A percentile compares a stretch with the other conserved stretches of the same genome.
Conservation (phyloP, 2,888 invertebrate genomes). For the Aphidius colemani region DNA sequence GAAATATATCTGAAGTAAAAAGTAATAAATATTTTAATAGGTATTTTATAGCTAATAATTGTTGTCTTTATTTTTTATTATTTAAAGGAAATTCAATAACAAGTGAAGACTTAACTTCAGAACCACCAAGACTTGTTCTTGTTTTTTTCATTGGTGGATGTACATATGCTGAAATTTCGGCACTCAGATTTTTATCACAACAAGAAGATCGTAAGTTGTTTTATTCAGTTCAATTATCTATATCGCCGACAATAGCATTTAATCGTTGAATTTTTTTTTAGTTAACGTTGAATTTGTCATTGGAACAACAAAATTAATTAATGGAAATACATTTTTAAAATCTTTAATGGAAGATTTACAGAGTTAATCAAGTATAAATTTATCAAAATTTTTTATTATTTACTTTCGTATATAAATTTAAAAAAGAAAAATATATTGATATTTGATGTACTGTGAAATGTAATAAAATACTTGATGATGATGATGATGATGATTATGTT, state of each 20-base stretch:
- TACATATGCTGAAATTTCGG: slow-evolving; percentile 91
- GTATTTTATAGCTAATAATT: no score
- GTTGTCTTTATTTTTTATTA: background rate
- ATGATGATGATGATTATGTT: slow-evolving; percentile 27
- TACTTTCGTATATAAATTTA: slow-evolving; percentile 12
- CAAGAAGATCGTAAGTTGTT: slow-evolving; percentile 68
- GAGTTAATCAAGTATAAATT: slow-evolving; percentile 15
- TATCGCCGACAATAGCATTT: no score
- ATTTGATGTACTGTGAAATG: background rate
- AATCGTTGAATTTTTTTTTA: no score
- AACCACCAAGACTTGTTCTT: slow-evolving; percentile 75
- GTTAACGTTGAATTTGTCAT: slow-evolving; percentile 87
- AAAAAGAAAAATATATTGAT: background rate
- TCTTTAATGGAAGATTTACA: slow-evolving; percentile 68
- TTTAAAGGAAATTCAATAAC: slow-evolving; percentile 57
- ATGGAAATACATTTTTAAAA: slow-evolving; percentile 84
- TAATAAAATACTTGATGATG: background rate
- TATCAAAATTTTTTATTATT: slow-evolving; percentile 13
- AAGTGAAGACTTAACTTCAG: slow-evolving; percentile 58
- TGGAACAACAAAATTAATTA: slow-evolving; percentile 90
- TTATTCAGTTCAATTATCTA: no score
- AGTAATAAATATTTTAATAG: no score
- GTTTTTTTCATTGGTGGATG: slow-evolving; percentile 98
- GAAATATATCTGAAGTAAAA: slow-evolving; percentile 34
- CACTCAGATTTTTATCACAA: slow-evolving; percentile 73